Base-by-base conservation (phyloP, 2,888 invertebrate species). In the Drosophila lutescens region DNA sequence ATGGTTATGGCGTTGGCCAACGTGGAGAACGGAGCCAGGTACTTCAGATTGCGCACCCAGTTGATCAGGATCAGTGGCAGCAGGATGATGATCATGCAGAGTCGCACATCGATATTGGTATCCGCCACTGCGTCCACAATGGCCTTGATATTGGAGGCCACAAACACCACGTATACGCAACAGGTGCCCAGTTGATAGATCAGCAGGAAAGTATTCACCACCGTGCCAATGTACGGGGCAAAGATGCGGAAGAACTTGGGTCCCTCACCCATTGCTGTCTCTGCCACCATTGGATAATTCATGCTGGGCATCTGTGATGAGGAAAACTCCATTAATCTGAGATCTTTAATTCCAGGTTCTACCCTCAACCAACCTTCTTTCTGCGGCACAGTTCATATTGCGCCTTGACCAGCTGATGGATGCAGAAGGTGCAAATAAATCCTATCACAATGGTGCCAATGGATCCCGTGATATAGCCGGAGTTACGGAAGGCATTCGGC, bases 111-210 rank as follows among this genome's bases (percentile, higher is more conserved):
- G 7, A 95, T 91, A 9, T 91, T 89, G 0, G 92, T 86, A 0
- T 93, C 90, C 3, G 91, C 87, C 81, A 95, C 94, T 20, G 93
- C 91, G 43, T 93, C 93, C 13, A 94, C 92, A 12, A 97, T 95
- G 78, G 92, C 93, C 89, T 96, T 93, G n/a, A 98, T 93, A 92
- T 97, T 98, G 69, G 95, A 95, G 0, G 98, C 95, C 53, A 99
- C 97, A 91, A 99, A 99, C 0, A 99, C 97, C 23, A 98, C 96
- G 92, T 99, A 99, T 2, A 99, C 98, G 91, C 98, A 98, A 91
- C 99, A 98, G 53, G 98, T 97, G 50, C 99, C 99, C 83, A 99
- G 93, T 92, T 99, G 99, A 85, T 98, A 99, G 58, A 98, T 93
- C 75, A 98, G 91, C 4, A 97, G 93, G 88, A 97, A 97, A 0